Conservation (phyloP, 2,113 vertebrate species). For the Crypturellus undulatus region DNA sequence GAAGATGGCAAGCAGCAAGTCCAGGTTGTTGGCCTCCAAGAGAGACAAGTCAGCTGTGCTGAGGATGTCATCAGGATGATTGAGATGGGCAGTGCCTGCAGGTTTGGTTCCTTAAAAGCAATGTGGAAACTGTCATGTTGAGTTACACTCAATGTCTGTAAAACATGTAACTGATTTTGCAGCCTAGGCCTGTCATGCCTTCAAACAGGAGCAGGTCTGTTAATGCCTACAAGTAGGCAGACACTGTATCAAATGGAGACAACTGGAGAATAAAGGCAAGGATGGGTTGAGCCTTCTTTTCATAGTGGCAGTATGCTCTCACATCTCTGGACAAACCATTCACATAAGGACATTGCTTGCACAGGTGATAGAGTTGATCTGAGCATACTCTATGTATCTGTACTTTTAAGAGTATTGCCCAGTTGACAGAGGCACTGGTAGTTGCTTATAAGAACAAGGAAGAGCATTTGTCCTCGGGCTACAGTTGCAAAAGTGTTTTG, state of each 20-base stretch:
- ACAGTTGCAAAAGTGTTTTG: neutral
- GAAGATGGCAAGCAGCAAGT: conserved; percentile 96
- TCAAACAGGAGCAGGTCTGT: neutral
- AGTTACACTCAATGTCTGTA: neutral
- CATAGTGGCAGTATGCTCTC: accelerated
- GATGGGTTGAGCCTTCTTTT: neutral
- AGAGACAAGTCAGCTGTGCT: conserved; percentile 82
- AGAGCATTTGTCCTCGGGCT: neutral
- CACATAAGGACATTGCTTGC: neutral
- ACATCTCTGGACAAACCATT: neutral
- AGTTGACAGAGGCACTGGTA: neutral
- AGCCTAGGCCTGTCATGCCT: neutral
- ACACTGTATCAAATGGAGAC: neutral
- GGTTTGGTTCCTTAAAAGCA: conserved; percentile 76
- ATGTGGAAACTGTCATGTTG: neutral
- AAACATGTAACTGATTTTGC: neutral
- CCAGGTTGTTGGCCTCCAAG: conserved; percentile 93
- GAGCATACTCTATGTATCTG: neutral
- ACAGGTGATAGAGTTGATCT: neutral
- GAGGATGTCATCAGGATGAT: conserved; percentile 94
- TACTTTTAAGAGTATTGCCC: neutral
- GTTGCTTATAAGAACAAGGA: neutral
- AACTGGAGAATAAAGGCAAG: neutral
- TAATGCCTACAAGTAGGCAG: neutral
- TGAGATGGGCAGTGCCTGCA: conserved; percentile 89